Base-by-base conservation (phyloP, 2,113 vertebrate genomes). In the Pagrus major region DNA sequence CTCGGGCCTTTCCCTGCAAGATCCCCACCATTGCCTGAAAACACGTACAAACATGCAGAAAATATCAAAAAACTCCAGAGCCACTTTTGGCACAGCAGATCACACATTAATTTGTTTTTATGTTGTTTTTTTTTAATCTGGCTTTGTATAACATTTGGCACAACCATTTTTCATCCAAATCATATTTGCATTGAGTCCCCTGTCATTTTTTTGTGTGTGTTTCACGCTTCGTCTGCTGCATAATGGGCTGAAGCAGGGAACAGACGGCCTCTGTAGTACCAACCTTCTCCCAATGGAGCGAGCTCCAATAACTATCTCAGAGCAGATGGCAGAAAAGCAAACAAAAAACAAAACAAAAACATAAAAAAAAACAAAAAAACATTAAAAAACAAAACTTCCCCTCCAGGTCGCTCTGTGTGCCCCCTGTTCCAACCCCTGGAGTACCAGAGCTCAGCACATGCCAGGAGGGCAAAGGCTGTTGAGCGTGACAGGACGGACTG, bases 21-120 rank as follows among this genome's bases (percentile, higher is more conserved):
- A 99, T 99, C 77, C 97, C 97, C 73, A 98, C 94, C 98, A 99
- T 99, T 49, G 98, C 98, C 98, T 99, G 86, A 23, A 92, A 90
- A 74, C 14, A 72, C 39, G 81, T 51, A 52, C 0, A 37, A 3
- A 67, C 23, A 55, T 9, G 75, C 6, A 61, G 7, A 60, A 56
- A 39, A 78, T 23, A 25, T 71, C 8, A 33, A 21, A 11, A 18
- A 46, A 60, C 23, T 76, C 27, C 29, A 44, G 18, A 67, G 23
- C 44, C 12, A 33, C 6, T 51, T 67, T 20, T 29, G 11, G 44
- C 21, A 65, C 35, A 49, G 23, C 33, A 16, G 29, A 69, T n/a
- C 5, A 3, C 31, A 67, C 20, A 71, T 51, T 25, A 1, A 46
- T 83, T 35, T 58, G 25, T 20, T 55, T 74, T 65, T 15, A 11